Conservation (phyloP, 2,888 invertebrate species). For the Drosophila paramelanica region DNA sequence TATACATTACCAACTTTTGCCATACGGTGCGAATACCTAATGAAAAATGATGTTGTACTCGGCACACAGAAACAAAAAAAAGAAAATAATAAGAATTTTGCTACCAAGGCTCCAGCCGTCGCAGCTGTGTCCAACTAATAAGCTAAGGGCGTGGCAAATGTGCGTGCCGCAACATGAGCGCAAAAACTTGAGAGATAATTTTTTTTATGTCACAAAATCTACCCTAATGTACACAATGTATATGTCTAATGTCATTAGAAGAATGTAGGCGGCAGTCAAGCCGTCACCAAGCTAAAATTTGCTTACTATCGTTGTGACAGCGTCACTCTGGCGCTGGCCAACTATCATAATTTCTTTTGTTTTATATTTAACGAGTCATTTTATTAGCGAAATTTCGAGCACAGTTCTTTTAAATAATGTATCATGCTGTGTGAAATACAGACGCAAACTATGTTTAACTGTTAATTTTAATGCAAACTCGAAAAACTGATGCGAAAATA, state of each 20-base stretch:
- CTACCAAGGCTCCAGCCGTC: conserved; percentile 16
- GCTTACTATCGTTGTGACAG: conserved; percentile 46
- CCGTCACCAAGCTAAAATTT: conserved; percentile 50
- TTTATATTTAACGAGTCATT: conserved; percentile 17
- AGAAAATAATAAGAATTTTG: not conserved
- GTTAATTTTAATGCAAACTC: too few relatives aligned
- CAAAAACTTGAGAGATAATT: conserved; percentile 57
- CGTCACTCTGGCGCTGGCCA: conserved; percentile 46
- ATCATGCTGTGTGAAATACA: too few relatives aligned
- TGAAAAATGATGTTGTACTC: conserved; percentile 63
- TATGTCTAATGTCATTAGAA: conserved; percentile 22
- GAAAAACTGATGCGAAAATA: too few relatives aligned
- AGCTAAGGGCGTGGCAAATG: conserved; percentile 47
- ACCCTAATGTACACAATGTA: conserved; percentile 16
- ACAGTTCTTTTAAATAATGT: too few relatives aligned
- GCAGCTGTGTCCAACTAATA: conserved; percentile 65
- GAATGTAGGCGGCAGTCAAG: conserved; percentile 1
- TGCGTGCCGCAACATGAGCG: conserved; percentile 22
- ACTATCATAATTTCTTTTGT: conserved; percentile 13
- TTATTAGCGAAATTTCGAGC: conserved; percentile 11
- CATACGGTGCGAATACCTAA: conserved; percentile 66
- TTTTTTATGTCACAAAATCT: conserved; percentile 41
- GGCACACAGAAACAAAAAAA: conserved; percentile 2
- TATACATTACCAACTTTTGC: conserved; percentile 43
- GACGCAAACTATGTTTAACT: too few relatives aligned